These are phyloP conservation scores for Sprattus sprattus DNA, from an alignment of 2,113 vertebrate species.

Conservation along the genomic window DNA sequence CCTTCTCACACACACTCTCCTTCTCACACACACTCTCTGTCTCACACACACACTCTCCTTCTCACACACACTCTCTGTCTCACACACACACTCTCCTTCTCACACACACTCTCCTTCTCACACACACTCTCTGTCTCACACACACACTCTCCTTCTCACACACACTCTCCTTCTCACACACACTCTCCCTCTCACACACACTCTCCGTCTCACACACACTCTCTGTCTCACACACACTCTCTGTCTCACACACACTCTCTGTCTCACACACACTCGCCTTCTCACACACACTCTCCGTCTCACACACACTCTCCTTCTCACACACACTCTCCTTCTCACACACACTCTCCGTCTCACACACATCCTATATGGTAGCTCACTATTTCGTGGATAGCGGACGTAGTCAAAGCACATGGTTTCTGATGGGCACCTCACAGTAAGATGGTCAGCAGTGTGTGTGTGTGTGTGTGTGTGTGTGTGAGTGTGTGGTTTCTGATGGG, in stretches of 20 bases:
- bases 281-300: background rate
- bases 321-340: background rate
- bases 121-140: slow-evolving; percentile 14
- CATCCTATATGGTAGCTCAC: no score
- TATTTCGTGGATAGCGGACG: no score
- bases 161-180: no score
- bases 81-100: background rate
- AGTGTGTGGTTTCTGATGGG: background rate
- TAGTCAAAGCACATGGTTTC: background rate
- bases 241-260: background rate
- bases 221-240: background rate
- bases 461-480: no score
- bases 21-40: background rate
- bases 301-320: background rate
- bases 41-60: no score
- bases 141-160: background rate
- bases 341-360: background rate
- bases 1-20: background rate
- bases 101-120: background rate
- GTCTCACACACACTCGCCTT: no score
- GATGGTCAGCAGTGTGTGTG: no score
- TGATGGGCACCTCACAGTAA: background rate
- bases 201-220: background rate
- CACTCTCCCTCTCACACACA: no score
- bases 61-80: no score